A percentile compares a stretch with the other conserved stretches of the same genome.
Evolutionary conservation across 2,888 invertebrate genomes (phyloP).

Genomic region (Liopterus haemorrhoidalis): DNA sequence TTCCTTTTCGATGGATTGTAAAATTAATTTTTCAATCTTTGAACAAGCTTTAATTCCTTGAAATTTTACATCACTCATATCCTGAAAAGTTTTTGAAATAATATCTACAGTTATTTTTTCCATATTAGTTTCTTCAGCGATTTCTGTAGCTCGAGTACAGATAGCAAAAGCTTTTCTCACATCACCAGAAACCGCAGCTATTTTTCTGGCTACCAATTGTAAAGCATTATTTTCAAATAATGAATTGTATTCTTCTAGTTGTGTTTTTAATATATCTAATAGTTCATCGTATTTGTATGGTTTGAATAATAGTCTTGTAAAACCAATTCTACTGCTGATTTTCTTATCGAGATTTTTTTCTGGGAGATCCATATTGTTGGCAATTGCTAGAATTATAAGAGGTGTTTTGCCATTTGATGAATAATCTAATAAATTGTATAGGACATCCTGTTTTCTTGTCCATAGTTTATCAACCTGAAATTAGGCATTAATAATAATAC

Average conservation of each 20-base stretch:
- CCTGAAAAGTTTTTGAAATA: conserved; percentile 73
- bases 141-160: conserved; percentile 82
- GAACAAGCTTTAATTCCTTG: conserved; percentile 76
- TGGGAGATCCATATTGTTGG: conserved; percentile 98
- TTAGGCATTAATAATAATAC: conserved; percentile 19
- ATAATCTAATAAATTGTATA: conserved; percentile 97
- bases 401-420: conserved; percentile 70
- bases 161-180: conserved; percentile 91
- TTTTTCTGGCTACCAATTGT: conserved; percentile 87
- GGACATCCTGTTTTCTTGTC: conserved; percentile 88
- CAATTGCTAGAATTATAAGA: conserved; percentile 88
- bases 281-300: conserved; percentile 89
- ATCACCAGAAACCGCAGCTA: conserved; percentile 95
- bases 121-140: conserved; percentile 57
- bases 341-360: conserved; percentile 67
- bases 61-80: conserved; percentile 84
- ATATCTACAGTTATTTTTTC: conserved; percentile 61
- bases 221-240: conserved; percentile 84
- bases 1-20: conserved; percentile 78
- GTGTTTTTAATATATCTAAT: conserved; percentile 66
- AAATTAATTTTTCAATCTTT: conserved; percentile 69
- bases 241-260: conserved; percentile 59
- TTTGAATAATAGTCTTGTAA: conserved; percentile 85
- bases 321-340: conserved; percentile 69
- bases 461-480: conserved; percentile 82